Evolutionary conservation across 2,113 vertebrate species (phyloP), one percentile per base, ranked within the genome.

Genomic region (Zapus hudsonius): DNA sequence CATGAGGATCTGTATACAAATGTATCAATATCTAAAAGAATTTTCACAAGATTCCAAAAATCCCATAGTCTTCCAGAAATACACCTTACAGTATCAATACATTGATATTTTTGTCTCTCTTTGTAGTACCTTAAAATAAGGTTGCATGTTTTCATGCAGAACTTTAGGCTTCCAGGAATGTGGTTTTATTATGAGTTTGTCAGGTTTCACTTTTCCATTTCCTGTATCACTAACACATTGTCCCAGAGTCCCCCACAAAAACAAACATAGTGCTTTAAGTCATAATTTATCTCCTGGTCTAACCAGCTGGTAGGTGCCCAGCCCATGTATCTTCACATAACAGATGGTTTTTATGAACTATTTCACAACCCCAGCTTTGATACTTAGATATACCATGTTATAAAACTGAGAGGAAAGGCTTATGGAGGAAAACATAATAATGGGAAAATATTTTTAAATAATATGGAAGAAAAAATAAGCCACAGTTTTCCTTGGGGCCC

Each of bases 261-360:
- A 7, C 36, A 42, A 59, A 23, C 36, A 3, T 3, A 22, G 12
- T 0, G 3, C 29, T 19, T 27, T 36, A 38, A 0, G 3, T 44
- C 27, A 10, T 4, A 2, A 4, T 47, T 42, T 42, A 76, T 55
- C 57, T 7, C 2, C 12, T 25, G 3, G 0, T 61, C 66, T 33
- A 5, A 20, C 16, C 55, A n/a, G 12, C n/a, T 38, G 4, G 55
- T 27, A 13, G 22, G 55, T 38, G 44, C 22, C 2, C 1, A 29
- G 11, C 22, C 20, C 19, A 2, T 2, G 11, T 5, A 4, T 40
- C 67, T 36, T 47, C 7, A 64, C 52, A 38, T 16, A 52, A 42
- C 16, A 25, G 3, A 23, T n/a, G n/a, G 17, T 15, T 69, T 70
- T 36, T 1, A n/a, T 33, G 36, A 69, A 59, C 38, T 52, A 33